A percentile compares a stretch with the other conserved stretches of the same genome.
phyloP scores from a whole-genome alignment of 2,113 vertebrate species.

The Myrmecobius fasciatus region DNA sequence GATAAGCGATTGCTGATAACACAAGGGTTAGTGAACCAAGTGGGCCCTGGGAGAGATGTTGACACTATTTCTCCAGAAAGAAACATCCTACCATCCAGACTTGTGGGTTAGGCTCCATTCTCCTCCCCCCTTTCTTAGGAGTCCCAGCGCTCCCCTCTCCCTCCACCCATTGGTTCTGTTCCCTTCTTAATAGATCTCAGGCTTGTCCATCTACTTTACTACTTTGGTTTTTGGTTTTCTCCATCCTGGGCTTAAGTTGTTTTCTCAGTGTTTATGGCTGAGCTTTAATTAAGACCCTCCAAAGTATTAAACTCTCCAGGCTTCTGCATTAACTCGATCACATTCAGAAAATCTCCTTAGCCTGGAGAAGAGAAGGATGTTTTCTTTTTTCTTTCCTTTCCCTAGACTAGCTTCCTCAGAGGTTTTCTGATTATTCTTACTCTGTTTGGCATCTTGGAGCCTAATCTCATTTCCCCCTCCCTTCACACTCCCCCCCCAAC shows the following conservation, averaged over 20 bases:
- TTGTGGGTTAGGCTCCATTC: background rate
- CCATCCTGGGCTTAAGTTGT: background rate
- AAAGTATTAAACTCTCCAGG: background rate
- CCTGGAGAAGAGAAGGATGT: background rate
- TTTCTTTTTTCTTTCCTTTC: conserved; percentile 20
- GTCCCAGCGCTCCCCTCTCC: too few species aligned
- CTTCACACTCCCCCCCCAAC: background rate
- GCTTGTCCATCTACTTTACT: background rate
- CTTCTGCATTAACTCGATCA: background rate
- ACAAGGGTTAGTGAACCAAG: background rate
- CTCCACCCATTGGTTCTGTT: background rate
- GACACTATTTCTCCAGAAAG: background rate
- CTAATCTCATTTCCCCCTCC: background rate
- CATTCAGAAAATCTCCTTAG: background rate
- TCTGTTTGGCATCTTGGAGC: conserved; percentile 10
- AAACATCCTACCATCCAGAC: background rate
- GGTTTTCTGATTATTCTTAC: background rate
- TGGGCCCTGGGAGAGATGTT: background rate
- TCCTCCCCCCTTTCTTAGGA: background rate
- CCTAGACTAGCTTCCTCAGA: background rate
- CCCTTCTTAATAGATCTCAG: background rate
- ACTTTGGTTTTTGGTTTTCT: background rate
- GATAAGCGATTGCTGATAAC: background rate
- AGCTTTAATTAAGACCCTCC: background rate
- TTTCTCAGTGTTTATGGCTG: background rate